Base-by-base conservation (phyloP, 2,113 vertebrate genomes). In the Pao palembangensis region DNA sequence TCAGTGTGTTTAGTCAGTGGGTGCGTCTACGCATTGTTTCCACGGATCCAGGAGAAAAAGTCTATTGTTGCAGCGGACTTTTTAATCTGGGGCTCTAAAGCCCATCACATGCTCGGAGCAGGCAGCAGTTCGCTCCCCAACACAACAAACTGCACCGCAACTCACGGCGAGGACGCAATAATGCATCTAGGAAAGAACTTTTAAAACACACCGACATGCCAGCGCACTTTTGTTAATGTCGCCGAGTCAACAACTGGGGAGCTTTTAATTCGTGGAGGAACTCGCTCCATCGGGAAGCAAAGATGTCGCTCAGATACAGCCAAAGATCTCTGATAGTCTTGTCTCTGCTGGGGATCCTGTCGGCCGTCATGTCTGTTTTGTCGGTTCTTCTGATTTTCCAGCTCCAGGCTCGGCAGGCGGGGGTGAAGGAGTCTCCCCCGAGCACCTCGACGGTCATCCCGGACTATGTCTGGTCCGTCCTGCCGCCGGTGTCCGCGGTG, bases 361-460 rank as follows among this genome's bases (percentile, higher is more conserved):
- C 95, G 6, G 93, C 92, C 0, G 84, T 94, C 73, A 90, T 95
- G 93, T 90, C 92, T 0, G 85, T 91, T 7, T 84, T 96, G 62
- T 92, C 94, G 48, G 93, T 91, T 60, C 88, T 90, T 76, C 82
- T 98, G 76, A 90, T 97, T 71, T 93, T 93, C 78, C 94, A 95
- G 88, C 87, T 95, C 13, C 92, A 93, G 69, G 73, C 88, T 2
- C 92, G 87, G 3, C 89, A 80, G 67, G 28, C 67, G 51, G 6
- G 80, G 14, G 62, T 76, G 64, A 88, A 61, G 63, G 74, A 90
- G 41, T 75, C 79, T 7, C 58, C 78, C 0, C n/a, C 71, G 1
- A 66, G 81, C 42, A 18, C 55, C 58, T 63, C 83, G 7, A 52
- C 86, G 17, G 34, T 85, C 4, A 23, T 91, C 3, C 82, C 84